Evolutionary conservation across 2,113 vertebrate genomes (phyloP), one percentile per base, ranked within the genome.

Genomic region (Istiophorus platypterus): DNA sequence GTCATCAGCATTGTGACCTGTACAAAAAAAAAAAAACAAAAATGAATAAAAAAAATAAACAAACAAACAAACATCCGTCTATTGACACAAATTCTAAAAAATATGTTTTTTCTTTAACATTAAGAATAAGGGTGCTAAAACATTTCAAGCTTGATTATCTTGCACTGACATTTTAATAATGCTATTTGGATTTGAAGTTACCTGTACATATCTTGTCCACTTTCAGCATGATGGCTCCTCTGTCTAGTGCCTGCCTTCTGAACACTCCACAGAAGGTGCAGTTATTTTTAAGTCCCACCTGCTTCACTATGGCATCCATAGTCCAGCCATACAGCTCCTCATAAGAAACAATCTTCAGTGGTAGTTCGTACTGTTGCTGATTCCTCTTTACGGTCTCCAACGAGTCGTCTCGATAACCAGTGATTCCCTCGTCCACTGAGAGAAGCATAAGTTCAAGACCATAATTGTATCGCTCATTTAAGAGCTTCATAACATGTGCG

Each of bases 191-290:
- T 62, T 52, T 34, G 12, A 31, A 4, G n/a, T 82, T 89, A 97
- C 97, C 96, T 51, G 96, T 97, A 88, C 96, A 96, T 22, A 97
- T 96, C 92, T 97, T 97, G 82, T 96, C 95, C 69, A 96, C 96
- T n/a, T 96, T 96, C 24, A 97, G 90, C 88, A 94, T 95, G 88
- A 95, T 91, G 47, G 96, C 96, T 20, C 96, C 97, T 20, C 97
- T 92, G 82, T 97, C 97, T 18, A 98, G 92, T 0, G 96, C 97
- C 76, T 96, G 95, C 56, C 97, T 85, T 22, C 96, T 94, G 91
- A 98, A 97, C 73, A 98, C 97, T 0, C 97, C 97, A 27, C 97
- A 98, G 91, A 98, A 98, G 59, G 97, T 98, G 92, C 97, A 97
- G 90, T 97, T 97, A 74, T 96, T 96, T 78, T 96, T 96, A 86